Base-by-base conservation (phyloP, 1,140 invertebrate species). In the Aradophagus sp. region DNA sequence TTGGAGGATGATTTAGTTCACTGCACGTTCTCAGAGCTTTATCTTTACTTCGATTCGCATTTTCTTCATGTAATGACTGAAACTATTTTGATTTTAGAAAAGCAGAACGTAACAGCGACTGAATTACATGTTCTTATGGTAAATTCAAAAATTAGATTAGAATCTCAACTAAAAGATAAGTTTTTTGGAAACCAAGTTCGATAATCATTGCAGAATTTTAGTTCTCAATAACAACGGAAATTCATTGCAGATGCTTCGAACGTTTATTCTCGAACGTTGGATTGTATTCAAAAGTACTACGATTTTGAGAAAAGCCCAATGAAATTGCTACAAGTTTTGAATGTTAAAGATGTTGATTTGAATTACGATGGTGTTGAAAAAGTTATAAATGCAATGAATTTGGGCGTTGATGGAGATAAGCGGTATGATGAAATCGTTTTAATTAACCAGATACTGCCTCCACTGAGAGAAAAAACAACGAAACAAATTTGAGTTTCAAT, bases 101-200 rank as follows among this genome's bases (percentile, higher is more conserved):
- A 42, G 29, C 15, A 32, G 12, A 23, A 68, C 45, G 13, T 59
- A n/a, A 52, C 39, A 1, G n/a, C 31, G 5, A 31, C 20, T 29
- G 65, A 68, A 19, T 15, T 68, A n/a, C 55, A 59, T 53, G 53
- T 45, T 20, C 13, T 68, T 2, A 59, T 61, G 47, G 29, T 55
- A 3, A 11, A 42, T 32, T 23, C 53, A 13, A 67, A 59, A 45
- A 10, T 2, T 11, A 44, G 53, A 53, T 39, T 68, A 45, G 16
- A 53, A 47, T 34, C 15, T 5, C 44, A 48, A 14, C 13, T 44
- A 36, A 36, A 44, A 44, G 42, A 53, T 27, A 0, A 17, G 1
- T 52, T 67, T 38, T 63, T 53, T 45, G 48, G 48, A 2, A 44
- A 16, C 16, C 19, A 47, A 32, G 20, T 38, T 6, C 12, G 10